Evolutionary conservation across 1,140 invertebrate species (phyloP), one percentile per base, ranked within the genome.

Genomic region (Dendrolimus punctatus): DNA sequence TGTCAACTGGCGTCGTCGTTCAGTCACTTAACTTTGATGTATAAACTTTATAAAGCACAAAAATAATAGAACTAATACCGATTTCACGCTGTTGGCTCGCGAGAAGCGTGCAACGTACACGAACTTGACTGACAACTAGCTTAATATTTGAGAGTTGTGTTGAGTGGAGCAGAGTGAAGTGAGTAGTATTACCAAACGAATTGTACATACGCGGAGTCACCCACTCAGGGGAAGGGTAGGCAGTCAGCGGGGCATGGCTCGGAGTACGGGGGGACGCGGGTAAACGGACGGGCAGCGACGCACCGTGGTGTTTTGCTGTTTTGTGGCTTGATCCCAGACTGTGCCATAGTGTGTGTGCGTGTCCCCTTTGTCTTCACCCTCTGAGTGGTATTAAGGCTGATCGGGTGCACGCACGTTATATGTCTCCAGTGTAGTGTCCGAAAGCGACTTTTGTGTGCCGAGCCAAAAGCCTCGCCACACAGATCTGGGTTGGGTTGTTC

Each of bases 21-120:
- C 75, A 61, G 69, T 76, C 73, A 73, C 68, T 71, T 63, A 71
- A 75, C 60, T 70, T 75, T 70, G 63, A 39, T 49, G 39, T 39
- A 40, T 40, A 38, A 46, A 38, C 9, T 48, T 49, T 58, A 53
- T 43, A 56, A 48, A 45, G 10, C 38, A 57, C 42, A 58, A 10
- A 44, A 56, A 47, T 46, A 52, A 57, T 8, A 53, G 51, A 59
- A 68, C 62, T 64, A 68, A 68, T 59, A 60, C 45, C 41, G 52
- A 56, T 60, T 36, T 40, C 1, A 2, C 39, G 40, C 43, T 36
- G 42, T 40, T n/a, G 46, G 53, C 49, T 38, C 38, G 54, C 9
- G 41, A 52, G 46, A 54, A 60, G 60, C 49, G 58, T 54, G 7
- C 45, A 45, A 8, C 53, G 45, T 46, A 6, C 46, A 53, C 46